Conservation (phyloP, 2,797 vertebrate species). For the Hipposideros larvatus region DNA sequence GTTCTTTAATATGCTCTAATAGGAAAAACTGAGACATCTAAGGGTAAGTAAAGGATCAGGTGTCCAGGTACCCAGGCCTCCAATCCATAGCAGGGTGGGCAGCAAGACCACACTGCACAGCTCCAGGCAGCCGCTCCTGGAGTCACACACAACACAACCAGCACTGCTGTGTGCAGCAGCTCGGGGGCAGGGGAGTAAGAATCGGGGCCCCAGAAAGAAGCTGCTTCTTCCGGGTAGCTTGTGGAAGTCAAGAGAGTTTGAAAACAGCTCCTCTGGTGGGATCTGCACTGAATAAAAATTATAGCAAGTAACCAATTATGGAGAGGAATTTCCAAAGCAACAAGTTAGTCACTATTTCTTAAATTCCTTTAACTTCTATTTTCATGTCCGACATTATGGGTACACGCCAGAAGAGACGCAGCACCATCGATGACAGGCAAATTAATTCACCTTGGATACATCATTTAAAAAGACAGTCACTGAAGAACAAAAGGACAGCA, state of each 20-base stretch:
- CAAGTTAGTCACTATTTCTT: not conserved
- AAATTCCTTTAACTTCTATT: not conserved
- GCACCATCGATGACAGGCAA: not conserved
- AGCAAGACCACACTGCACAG: fast-evolving
- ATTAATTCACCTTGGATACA: not conserved
- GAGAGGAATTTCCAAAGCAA: not conserved
- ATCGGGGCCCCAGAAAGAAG: fast-evolving
- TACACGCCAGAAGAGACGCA: not conserved
- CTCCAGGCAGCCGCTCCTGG: fast-evolving
- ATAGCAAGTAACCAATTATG: not conserved
- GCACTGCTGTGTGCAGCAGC: not conserved
- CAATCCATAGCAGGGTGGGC: not conserved
- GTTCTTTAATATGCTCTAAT: not conserved
- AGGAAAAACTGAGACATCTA: not conserved
- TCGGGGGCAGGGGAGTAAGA: fast-evolving
- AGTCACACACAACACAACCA: not conserved
- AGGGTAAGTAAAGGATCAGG: fast-evolving
- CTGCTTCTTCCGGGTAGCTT: not conserved
- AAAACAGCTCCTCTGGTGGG: not conserved
- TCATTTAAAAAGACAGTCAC: not conserved
- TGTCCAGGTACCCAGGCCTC: not conserved
- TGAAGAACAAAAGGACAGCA: too few relatives aligned
- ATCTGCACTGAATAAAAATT: not conserved
- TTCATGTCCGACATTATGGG: not conserved
- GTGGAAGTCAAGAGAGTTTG: not conserved